Conservation (phyloP, 2,797 vertebrate genomes). For the Liasis olivaceus region DNA sequence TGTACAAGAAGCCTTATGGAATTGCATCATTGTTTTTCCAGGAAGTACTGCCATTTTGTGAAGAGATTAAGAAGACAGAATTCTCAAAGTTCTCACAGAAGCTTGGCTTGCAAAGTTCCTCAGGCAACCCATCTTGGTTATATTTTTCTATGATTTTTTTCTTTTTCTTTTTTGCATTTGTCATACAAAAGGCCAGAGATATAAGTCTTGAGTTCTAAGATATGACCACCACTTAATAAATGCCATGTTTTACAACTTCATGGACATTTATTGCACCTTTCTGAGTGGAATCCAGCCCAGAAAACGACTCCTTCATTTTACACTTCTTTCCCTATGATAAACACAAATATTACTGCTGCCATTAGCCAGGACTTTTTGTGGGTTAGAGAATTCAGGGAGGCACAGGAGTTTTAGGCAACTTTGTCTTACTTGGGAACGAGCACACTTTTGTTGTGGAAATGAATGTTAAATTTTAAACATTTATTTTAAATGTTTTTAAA, state of each 20-base stretch:
- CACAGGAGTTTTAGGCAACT: neutral
- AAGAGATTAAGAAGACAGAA: neutral
- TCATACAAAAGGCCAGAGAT: neutral
- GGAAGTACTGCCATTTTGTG: neutral
- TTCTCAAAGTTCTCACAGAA: neutral
- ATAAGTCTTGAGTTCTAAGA: neutral
- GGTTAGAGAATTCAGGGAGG: neutral
- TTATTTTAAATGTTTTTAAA: neutral
- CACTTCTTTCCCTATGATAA: neutral
- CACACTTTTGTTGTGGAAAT: neutral
- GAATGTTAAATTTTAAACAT: neutral
- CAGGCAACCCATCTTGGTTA: neutral
- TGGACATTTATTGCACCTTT: constrained; percentile 1
- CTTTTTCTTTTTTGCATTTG: neutral
- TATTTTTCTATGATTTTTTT: neutral
- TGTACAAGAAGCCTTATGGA: neutral
- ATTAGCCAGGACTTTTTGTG: neutral
- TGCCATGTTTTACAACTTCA: neutral
- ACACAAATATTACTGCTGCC: neutral
- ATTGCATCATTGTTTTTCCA: neutral
- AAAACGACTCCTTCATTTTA: neutral
- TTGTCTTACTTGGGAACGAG: neutral
- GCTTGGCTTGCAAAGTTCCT: neutral
- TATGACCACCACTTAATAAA: neutral
- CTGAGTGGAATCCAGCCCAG: constrained; percentile 10